Base-by-base conservation (phyloP, 2,888 invertebrate genomes). In the Sericinus montela region DNA sequence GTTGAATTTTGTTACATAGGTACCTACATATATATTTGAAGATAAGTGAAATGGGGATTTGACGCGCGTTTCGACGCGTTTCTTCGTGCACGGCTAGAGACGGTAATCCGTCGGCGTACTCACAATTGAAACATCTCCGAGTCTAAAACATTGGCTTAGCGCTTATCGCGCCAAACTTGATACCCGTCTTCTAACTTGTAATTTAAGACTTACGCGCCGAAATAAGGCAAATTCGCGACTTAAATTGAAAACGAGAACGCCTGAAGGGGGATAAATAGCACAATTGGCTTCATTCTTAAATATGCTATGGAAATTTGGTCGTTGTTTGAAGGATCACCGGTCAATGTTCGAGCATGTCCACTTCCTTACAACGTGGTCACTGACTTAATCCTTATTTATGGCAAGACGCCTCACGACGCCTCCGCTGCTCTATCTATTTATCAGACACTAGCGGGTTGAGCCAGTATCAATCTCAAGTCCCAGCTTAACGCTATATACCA, bases 321-420 rank as follows among this genome's bases (percentile, higher is more conserved):
- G 43, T 39, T 39, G 34, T 45, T 44, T 49, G 44, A 49, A 45
- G 48, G 43, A 48, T 43, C 29, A 37, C 36, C 11, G 38, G 25
- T 37, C 44, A 32, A 39, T 32, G 28, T 39, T 14, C 34, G 15
- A 32, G 14, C 29, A 28, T 32, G 35, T 39, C 6, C 32, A 5
- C 13, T 11, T 39, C 37, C 48, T 48, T 81, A 82, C 81, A 79
- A 69, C 71, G 82, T 84, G 86, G 85, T 84, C 80, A 77, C 71
- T 53, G 62, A 51, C 68, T 58, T 88, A 88, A 89, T 89, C 89
- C 88, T 89, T 87, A 89, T 89, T 89, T 89, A 89, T 89, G 79
- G 89, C 81, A 85, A 86, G 85, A 86, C 75, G 85, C 73, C 72
- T 61, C 69, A 71, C 78, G 77, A 82, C 78, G 86, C 85, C 84